Conservation (phyloP, 2,113 vertebrate species). For the Oncorhynchus gorbuscha region DNA sequence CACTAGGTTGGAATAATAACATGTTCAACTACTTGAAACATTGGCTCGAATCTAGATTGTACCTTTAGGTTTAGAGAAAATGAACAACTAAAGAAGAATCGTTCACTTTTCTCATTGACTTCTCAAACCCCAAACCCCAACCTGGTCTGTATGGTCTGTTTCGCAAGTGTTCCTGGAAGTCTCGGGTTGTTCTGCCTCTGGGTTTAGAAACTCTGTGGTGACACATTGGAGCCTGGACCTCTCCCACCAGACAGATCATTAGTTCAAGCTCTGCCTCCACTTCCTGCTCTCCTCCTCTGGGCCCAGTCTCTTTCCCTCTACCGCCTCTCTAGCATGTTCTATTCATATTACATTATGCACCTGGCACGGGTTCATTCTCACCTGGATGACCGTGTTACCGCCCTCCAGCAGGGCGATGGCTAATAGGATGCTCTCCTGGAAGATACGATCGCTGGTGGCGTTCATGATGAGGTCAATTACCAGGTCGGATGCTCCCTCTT, state of each 20-base stretch:
- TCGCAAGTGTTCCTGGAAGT: no score
- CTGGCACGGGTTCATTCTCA: constrained; percentile 57
- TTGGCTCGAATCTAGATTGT: no score
- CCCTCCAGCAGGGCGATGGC: constrained; percentile 96
- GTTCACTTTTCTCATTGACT: no score
- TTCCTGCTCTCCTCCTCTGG: constrained; percentile 17
- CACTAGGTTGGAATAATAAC: no score
- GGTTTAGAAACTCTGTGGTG: neutral
- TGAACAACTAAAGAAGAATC: no score
- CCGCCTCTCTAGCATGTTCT: neutral
- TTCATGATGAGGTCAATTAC: constrained; percentile 99
- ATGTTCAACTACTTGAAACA: no score
- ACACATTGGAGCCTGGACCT: constrained; percentile 50
- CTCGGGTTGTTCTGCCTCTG: no score
- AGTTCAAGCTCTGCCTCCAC: constrained; percentile 28
- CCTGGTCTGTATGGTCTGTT: no score
- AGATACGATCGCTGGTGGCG: constrained; percentile 92
- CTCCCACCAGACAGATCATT: constrained; percentile 38
- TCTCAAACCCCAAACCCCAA: no score
- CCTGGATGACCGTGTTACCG: constrained; percentile 97
- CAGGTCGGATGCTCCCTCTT: constrained; percentile 95
- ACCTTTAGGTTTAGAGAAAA: no score
- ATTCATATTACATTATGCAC: neutral
- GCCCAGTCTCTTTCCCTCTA: neutral
- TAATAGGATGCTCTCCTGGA: constrained; percentile 96